phyloP scores from a whole-genome alignment of 1,140 invertebrate species.

The Helicoverpa armigera region DNA sequence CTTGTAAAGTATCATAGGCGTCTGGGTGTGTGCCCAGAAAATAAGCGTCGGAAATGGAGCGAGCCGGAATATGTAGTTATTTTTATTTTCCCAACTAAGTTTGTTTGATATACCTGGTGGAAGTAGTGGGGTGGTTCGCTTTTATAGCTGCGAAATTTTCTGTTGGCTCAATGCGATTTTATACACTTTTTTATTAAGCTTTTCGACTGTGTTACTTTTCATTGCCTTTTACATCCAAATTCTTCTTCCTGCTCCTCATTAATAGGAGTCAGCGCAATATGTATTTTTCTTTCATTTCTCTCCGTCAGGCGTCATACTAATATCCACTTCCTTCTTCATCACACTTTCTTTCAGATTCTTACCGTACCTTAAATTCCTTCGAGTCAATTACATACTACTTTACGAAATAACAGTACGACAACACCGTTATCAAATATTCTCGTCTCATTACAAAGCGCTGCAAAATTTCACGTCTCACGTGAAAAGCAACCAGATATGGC shows the following conservation, averaged over 20 bases:
- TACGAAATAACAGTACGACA: no score
- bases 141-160: conserved; percentile 3
- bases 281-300: no score
- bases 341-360: no score
- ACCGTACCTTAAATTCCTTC: no score
- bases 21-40: conserved; percentile 41
- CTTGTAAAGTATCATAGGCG: conserved; percentile 45
- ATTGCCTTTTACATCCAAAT: no score
- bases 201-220: background rate
- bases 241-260: no score
- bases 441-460: background rate
- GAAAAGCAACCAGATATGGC: conserved; percentile 48
- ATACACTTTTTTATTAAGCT: background rate
- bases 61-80: conserved; percentile 14
- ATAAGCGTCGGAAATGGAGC: conserved; percentile 26
- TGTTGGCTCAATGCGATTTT: background rate
- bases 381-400: no score
- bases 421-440: background rate
- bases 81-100: conserved; percentile 18
- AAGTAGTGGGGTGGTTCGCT: background rate
- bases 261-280: no score
- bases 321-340: no score
- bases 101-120: conserved; percentile 23
- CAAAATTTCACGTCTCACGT: conserved; percentile 4
- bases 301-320: no score